Conservation (phyloP, 2,797 vertebrate species). For the Thamnophis elegans region DNA sequence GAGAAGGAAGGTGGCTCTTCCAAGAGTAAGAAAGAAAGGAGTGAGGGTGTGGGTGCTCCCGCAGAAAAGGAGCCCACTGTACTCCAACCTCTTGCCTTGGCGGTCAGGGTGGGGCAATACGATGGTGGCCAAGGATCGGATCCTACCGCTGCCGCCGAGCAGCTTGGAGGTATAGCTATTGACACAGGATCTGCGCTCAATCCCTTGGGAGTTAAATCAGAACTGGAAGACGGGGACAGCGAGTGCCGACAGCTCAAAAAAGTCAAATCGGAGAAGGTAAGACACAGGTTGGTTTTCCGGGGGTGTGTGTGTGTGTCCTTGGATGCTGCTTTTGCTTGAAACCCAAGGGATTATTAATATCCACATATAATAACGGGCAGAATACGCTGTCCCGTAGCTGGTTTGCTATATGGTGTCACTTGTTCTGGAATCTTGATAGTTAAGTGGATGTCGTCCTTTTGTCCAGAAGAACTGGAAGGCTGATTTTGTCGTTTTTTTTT, state of each 20-base stretch:
- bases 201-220: slow-evolving; percentile 88
- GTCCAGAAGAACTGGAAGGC: neutral
- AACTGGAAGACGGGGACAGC: slow-evolving; percentile 90
- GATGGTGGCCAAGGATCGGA: slow-evolving; percentile 86
- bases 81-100: slow-evolving; percentile 83
- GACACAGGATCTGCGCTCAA: slow-evolving; percentile 92
- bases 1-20: slow-evolving; percentile 90
- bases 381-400: neutral
- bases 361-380: accelerated
- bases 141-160: slow-evolving; percentile 80
- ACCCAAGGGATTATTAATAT: accelerated
- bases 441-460: neutral
- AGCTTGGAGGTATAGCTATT: slow-evolving; percentile 94
- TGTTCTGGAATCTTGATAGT: neutral
- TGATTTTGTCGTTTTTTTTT: neutral
- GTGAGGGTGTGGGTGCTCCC: slow-evolving; percentile 78
- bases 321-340: neutral
- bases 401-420: neutral
- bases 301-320: neutral
- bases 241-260: slow-evolving; percentile 95
- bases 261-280: slow-evolving; percentile 97
- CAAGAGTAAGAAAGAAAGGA: slow-evolving; percentile 98
- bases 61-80: slow-evolving; percentile 87
- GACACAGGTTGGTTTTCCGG: slow-evolving; percentile 35
- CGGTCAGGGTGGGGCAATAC: slow-evolving; percentile 84